Conservation (phyloP, 2,888 invertebrate species). For the Hemicrepidius hirtus region DNA sequence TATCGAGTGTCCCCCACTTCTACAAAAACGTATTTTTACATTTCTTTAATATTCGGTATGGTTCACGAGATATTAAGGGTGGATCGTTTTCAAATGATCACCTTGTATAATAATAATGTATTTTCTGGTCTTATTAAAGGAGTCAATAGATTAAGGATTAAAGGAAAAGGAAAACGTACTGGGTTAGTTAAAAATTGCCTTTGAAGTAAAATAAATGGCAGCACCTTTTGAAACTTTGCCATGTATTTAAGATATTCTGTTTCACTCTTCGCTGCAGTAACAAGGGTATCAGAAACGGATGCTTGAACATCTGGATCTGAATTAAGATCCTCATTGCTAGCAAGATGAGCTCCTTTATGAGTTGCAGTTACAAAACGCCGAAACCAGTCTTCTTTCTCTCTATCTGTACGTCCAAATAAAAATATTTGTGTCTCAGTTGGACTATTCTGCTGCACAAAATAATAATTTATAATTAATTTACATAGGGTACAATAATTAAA, state of each 20-base stretch:
- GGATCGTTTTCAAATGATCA: too few species aligned
- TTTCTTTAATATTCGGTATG: too few species aligned
- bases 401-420: conserved; percentile 85
- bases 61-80: too few species aligned
- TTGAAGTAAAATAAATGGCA: conserved; percentile 6
- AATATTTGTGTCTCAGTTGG: conserved; percentile 63
- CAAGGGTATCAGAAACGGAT: conserved; percentile 23
- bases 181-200: conserved; percentile 1
- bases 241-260: conserved; percentile 67
- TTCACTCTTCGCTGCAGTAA: conserved; percentile 53
- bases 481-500: too few species aligned
- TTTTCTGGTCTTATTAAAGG: too few species aligned
- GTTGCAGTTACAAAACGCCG: conserved; percentile 65
- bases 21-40: too few species aligned
- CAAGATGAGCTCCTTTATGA: conserved; percentile 54
- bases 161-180: conserved; percentile 12
- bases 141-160: background rate
- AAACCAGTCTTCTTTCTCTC: conserved; percentile 95
- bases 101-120: too few species aligned
- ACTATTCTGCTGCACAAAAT: conserved; percentile 56
- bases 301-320: background rate
- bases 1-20: too few species aligned
- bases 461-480: conserved; percentile 2
- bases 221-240: conserved; percentile 65
- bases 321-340: conserved; percentile 24